Base-by-base conservation (phyloP, 2,113 vertebrate species). In the Hippocampus mohnikei region DNA sequence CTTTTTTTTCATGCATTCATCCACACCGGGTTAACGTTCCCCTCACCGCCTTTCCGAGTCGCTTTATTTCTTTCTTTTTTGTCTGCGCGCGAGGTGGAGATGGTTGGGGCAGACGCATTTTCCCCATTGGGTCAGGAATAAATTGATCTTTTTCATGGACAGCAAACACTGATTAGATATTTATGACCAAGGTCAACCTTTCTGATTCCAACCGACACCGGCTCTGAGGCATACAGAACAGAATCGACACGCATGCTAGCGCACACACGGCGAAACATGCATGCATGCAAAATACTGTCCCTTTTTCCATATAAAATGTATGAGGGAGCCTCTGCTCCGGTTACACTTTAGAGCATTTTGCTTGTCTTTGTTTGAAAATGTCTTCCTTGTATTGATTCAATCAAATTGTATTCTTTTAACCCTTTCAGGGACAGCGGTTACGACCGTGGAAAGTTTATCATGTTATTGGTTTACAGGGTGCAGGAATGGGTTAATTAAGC, bases 141-240 rank as follows among this genome's bases (percentile, higher is more conserved):
- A 89, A 88, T 91, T 89, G 89, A 89, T 90, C 87, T 90, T 91
- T 88, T 87, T 89, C 91, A 90, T 88, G 88, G 90, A 86, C 88
- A 88, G 87, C 89, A 91, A 90, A 89, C 88, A 87, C 87, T 87
- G 89, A 89, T 90, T 89, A 88, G 85, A 90, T 89, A 90, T 91
- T 90, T 89, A 89, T 90, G 87, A 91, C 90, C 86, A 88, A 90
- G 88, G 85, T 90, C 87, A 89, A 89, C 87, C 87, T 89, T 87
- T 89, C 90, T 88, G 85, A 88, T 89, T 88, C 86, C 84, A 85
- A 86, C 86, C 86, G 85, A 84, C 85, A 84, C 84, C 66, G 75
- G 77, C 88, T 88, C 82, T 82, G 84, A 87, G 82, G 89, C 89
- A 89, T 90, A 90, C 87, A 81, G 83, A 89, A 84, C 79, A 82